Conservation (phyloP, 2,113 vertebrate genomes). For the Eleginops maclovinus region DNA sequence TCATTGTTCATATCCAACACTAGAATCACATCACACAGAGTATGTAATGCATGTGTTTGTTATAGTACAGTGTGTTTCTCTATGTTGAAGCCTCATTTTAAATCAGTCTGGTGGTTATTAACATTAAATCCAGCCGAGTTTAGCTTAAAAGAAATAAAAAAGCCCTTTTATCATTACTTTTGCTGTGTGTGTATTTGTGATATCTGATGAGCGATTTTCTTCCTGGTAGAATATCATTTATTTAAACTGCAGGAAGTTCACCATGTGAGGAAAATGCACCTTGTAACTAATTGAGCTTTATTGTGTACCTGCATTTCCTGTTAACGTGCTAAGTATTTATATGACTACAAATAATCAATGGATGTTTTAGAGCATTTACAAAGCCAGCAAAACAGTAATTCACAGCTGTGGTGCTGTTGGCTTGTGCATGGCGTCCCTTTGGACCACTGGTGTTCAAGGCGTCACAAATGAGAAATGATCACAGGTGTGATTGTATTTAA, state of each 20-base stretch:
- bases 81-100: background rate
- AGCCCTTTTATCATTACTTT: background rate
- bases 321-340: constrained; percentile 50
- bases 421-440: constrained; percentile 57
- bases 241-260: constrained; percentile 17
- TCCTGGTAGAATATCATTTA: constrained; percentile 10
- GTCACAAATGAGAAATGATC: constrained; percentile 77
- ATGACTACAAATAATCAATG: constrained; percentile 52
- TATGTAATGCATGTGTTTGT: background rate
- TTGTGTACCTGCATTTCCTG: constrained; percentile 22
- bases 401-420: constrained; percentile 49
- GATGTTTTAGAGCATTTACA: constrained; percentile 59
- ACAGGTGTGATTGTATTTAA: constrained; percentile 74
- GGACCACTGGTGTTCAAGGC: constrained; percentile 65
- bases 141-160: constrained; percentile 22
- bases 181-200: constrained; percentile 17
- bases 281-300: constrained; percentile 52
- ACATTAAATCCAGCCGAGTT: background rate
- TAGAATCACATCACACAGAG: background rate
- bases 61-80: background rate
- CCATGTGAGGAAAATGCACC: background rate
- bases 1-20: background rate
- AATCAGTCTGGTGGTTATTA: constrained; percentile 15
- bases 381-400: constrained; percentile 56
- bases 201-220: constrained; percentile 24